Conservation (phyloP, 2,888 invertebrate genomes). For the Eugnorisma glareosa region DNA sequence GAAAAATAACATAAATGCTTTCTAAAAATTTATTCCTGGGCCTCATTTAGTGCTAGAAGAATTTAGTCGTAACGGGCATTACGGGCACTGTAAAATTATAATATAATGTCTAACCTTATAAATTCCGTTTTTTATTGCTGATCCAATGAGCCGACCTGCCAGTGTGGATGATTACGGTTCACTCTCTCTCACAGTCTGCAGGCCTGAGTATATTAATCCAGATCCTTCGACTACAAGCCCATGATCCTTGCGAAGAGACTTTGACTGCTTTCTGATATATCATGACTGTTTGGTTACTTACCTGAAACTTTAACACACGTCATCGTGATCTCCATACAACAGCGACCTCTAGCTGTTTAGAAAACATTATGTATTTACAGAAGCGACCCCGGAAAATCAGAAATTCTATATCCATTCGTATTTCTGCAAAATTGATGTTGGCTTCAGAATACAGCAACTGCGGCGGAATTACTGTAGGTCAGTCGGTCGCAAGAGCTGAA, state of each 20-base stretch:
- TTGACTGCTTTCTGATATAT: not conserved
- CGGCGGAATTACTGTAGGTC: not conserved
- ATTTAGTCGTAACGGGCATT: not conserved
- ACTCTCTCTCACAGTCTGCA: not conserved
- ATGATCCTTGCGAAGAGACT: not conserved
- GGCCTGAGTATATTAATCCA: not conserved
- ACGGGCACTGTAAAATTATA: slow-evolving; percentile 16
- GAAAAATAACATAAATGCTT: not conserved
- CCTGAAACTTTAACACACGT: not conserved
- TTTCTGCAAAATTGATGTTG: slow-evolving; percentile 1
- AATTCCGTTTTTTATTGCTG: not conserved
- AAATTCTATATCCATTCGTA: not conserved
- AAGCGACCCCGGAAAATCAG: not conserved
- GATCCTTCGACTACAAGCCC: not conserved
- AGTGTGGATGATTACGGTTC: not conserved
- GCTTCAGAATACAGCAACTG: slow-evolving; percentile 1
- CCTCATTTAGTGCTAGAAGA: not conserved
- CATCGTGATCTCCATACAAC: not conserved
- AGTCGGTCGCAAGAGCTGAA: slow-evolving; percentile 24
- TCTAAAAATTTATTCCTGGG: not conserved
- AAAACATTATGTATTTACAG: not conserved
- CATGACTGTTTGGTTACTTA: slow-evolving; percentile 7
- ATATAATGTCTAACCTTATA: slow-evolving; percentile 9
- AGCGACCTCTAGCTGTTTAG: not conserved
- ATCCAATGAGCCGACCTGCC: not conserved